Percentiles rank a stretch among this genome's conserved stretches.
Conservation (phyloP, 2,113 vertebrate genomes). For the Recurvirostra avosetta region DNA sequence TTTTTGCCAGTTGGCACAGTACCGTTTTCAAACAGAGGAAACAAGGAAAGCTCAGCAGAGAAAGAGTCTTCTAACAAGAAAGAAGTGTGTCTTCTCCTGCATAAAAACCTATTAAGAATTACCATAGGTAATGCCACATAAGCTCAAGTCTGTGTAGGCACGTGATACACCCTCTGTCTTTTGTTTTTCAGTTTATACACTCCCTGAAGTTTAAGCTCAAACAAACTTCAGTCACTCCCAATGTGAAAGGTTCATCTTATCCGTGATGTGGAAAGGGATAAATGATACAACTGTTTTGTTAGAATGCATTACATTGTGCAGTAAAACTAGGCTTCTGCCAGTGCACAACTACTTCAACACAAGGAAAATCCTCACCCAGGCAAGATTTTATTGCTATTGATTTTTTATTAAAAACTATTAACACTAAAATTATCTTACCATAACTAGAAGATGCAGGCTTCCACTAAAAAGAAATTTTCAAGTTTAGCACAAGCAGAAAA, state of each 20-base stretch:
- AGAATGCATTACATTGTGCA: neutral
- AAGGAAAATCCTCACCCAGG: too few relatives aligned
- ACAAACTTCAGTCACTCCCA: neutral
- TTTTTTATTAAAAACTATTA: too few relatives aligned
- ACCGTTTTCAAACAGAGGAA: neutral
- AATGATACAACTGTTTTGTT: neutral
- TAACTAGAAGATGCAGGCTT: too few relatives aligned
- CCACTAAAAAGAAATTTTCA: too few relatives aligned
- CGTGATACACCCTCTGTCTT: neutral
- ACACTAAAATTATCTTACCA: too few relatives aligned
- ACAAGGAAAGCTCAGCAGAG: neutral
- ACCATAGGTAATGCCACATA: neutral
- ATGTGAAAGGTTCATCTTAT: neutral
- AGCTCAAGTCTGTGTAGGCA: neutral
- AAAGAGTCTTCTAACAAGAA: neutral
- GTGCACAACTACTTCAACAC: too few relatives aligned
- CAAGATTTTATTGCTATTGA: too few relatives aligned
- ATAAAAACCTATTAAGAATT: neutral
- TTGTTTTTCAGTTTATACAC: neutral
- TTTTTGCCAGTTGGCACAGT: slow-evolving; percentile 7
- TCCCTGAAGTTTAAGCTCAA: neutral
- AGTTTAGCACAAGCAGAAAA: too few relatives aligned
- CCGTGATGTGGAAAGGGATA: neutral
- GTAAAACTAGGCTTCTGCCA: neutral
- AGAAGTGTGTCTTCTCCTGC: neutral